Evolutionary conservation across 2,113 vertebrate genomes (phyloP), one percentile per base, ranked within the genome.

Genomic region (Cisticola juncidis): DNA sequence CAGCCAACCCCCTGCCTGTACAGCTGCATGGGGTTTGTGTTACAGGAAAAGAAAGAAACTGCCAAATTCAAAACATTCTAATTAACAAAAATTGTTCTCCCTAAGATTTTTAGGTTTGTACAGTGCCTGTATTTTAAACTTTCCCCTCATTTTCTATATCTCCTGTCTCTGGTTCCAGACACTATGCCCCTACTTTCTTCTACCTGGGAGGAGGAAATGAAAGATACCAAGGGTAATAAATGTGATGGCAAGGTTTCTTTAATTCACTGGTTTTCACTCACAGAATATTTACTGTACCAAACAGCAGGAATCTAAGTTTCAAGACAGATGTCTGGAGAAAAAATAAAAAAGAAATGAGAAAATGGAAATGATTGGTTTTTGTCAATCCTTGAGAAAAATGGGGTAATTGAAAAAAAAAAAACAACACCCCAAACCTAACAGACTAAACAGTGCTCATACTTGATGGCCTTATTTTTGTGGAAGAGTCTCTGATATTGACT

Each of bases 401-500:
- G 72, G n/a, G 36, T 82, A 93, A 90, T 38, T 90, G 29, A 21
- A 69, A 83, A 77, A 74, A 25, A 40, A 33, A 57, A 14, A 26
- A 50, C n/a, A 29, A 16, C 12, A 29, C 4, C 13, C 24, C 15
- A 54, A 66, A 11, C 5, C 11, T 66, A 61, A 73, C 12, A 56
- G n/a, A 33, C 25, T 83, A 65, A 88, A 31, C 26, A 28, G 23
- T 60, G 35, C 35, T 91, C 5, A 70, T 82, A 31, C 62, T 82
- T 77, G 58, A 90, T 91, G 58, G 73, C 60, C 71, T 86, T 94
- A 80, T 88, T 96, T 95, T 91, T 82, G 68, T 85, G 44, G 68
- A 92, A 91, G 47, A 88, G 11, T 83, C 29, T 86, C 54, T 86
- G 73, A 68, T 88, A 94, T 96, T 93, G 90, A 88, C 90, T 96